Evolutionary conservation across 2,113 vertebrate species (phyloP).

Genomic region (Urocolius indicus): DNA sequence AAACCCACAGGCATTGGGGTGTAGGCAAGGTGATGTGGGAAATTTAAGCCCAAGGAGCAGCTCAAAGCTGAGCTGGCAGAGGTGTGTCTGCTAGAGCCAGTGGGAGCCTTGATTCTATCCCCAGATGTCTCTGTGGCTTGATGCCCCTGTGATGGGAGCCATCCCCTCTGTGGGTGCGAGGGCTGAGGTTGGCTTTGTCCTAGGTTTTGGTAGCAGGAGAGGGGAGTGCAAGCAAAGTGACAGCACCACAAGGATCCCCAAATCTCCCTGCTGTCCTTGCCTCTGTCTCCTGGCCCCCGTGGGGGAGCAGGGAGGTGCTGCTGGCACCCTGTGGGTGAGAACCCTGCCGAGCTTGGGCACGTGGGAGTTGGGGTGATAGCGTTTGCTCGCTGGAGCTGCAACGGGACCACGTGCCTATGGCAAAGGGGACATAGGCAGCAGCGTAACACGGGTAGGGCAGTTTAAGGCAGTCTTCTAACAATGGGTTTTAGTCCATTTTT

Average conservation of each 20-base stretch:
- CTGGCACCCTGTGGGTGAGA: neutral
- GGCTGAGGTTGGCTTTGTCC: neutral
- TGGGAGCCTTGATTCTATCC: neutral
- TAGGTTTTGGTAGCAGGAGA: neutral
- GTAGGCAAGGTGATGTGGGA: neutral
- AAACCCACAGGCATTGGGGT: neutral
- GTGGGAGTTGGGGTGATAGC: rapidly evolving
- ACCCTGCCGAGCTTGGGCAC: neutral
- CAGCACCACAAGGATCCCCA: rapidly evolving
- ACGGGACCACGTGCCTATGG: rapidly evolving
- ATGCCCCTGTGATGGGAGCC: neutral
- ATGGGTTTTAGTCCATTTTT: neutral
- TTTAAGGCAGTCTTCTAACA: neutral
- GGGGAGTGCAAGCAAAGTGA: neutral
- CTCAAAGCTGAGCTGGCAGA: neutral
- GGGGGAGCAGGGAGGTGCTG: neutral
- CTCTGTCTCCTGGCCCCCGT: neutral
- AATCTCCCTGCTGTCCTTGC: neutral
- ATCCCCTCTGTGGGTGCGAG: neutral
- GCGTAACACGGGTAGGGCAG: neutral
- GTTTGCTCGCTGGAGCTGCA: rapidly evolving
- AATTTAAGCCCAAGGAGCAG: neutral
- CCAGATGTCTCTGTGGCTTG: neutral
- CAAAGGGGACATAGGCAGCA: neutral
- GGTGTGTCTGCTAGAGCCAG: neutral